A percentile compares a stretch with the other conserved stretches of the same genome.
Conservation (phyloP, 1,140 invertebrate genomes). For the Bemisia tabaci region DNA sequence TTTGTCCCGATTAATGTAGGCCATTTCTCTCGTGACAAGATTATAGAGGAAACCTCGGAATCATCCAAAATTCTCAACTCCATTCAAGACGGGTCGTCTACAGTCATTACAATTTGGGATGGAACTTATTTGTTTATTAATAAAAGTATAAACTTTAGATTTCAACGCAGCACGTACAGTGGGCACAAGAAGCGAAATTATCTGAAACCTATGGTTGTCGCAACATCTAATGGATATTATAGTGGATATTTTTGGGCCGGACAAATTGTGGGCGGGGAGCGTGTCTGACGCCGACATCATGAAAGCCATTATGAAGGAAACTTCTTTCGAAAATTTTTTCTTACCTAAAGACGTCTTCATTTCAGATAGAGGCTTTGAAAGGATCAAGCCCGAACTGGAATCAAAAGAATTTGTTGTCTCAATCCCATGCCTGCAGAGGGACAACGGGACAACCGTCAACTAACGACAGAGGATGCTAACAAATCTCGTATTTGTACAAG, state of each 20-base stretch:
- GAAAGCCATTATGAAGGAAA: background rate
- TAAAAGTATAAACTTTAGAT: background rate
- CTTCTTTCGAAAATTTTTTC: background rate
- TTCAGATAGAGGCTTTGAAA: background rate
- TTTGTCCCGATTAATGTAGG: background rate
- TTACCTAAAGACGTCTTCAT: background rate
- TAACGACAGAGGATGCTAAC: background rate
- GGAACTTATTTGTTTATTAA: background rate
- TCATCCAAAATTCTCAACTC: background rate
- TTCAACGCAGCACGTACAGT: background rate
- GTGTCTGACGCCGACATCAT: background rate
- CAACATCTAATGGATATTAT: background rate
- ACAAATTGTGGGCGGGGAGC: background rate
- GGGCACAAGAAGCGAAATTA: background rate
- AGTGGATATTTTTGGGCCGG: background rate
- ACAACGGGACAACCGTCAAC: background rate
- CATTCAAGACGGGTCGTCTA: background rate
- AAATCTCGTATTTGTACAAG: background rate
- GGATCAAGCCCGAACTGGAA: background rate
- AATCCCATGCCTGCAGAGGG: background rate
- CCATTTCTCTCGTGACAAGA: background rate
- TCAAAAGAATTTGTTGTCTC: background rate
- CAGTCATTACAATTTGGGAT: background rate
- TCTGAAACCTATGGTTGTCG: background rate
- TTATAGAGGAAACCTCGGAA: background rate